phyloP scores from a whole-genome alignment of 2,797 vertebrate genomes.

The Gephyroberyx darwinii region DNA sequence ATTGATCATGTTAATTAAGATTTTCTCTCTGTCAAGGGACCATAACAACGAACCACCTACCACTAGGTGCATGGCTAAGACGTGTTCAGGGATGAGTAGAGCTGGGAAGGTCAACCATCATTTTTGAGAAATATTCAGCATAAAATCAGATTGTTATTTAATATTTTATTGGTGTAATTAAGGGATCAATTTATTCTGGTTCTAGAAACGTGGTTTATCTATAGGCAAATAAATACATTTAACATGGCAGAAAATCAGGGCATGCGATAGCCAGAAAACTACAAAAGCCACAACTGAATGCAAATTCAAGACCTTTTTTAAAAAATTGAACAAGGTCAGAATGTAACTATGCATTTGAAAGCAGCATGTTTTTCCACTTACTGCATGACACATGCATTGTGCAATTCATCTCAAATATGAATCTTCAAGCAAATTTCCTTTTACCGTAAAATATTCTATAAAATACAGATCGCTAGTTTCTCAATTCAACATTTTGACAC shows the following conservation, averaged over 20 bases:
- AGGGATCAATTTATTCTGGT: slow-evolving; percentile 59
- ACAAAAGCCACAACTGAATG: slow-evolving; percentile 38
- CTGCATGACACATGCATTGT: slow-evolving; percentile 55
- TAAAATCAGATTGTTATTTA: slow-evolving; percentile 25
- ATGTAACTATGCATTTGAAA: slow-evolving; percentile 38
- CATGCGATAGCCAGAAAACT: slow-evolving; percentile 57
- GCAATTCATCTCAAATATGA: slow-evolving; percentile 39
- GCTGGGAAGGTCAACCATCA: neutral
- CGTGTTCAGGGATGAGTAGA: too few species aligned
- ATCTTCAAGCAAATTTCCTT: slow-evolving; percentile 36
- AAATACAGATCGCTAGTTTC: slow-evolving; percentile 66
- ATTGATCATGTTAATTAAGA: too few species aligned
- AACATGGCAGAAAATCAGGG: slow-evolving; percentile 50
- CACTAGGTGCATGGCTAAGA: too few species aligned
- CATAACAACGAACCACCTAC: too few species aligned
- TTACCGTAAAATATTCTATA: slow-evolving; percentile 55
- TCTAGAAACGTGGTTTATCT: slow-evolving; percentile 71
- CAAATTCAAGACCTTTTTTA: slow-evolving; percentile 40
- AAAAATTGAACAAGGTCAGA: slow-evolving; percentile 46
- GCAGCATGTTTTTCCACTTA: slow-evolving; percentile 8
- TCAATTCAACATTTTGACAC: slow-evolving; percentile 50
- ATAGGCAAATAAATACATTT: slow-evolving; percentile 65
- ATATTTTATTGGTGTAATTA: slow-evolving; percentile 70
- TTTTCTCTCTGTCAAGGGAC: too few species aligned
- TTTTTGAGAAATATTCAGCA: neutral